Percentiles rank a stretch among this genome's conserved stretches.
phyloP scores from a whole-genome alignment of 2,888 invertebrate genomes.

The Lepidocyrtoides sp. region DNA sequence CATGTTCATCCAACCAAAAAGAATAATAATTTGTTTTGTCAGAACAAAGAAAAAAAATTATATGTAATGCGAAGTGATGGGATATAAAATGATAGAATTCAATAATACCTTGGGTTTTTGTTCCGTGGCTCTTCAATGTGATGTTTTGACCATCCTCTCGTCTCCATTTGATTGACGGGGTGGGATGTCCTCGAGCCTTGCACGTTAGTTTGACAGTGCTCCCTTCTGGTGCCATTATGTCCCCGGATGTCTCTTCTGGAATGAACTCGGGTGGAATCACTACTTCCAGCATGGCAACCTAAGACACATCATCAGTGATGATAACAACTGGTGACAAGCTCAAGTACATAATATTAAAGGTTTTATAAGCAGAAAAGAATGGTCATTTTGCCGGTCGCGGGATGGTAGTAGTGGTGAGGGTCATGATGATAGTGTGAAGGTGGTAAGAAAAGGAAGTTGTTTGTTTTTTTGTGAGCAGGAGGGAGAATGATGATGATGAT shows the following conservation, averaged over 20 bases:
- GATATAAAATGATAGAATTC: too few relatives aligned
- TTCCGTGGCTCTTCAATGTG: constrained; percentile 91
- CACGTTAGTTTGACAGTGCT: constrained; percentile 88
- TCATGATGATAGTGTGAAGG: background rate
- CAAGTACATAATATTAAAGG: constrained; percentile 10
- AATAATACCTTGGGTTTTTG: constrained; percentile 89
- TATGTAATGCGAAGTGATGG: too few relatives aligned
- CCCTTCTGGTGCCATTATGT: constrained; percentile 95
- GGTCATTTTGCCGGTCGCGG: background rate
- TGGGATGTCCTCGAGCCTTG: constrained; percentile 93
- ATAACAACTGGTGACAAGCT: constrained; percentile 8
- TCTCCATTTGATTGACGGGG: constrained; percentile 93
- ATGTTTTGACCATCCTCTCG: constrained; percentile 94
- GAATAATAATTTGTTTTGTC: background rate
- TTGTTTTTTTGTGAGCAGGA: background rate
- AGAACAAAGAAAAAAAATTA: too few relatives aligned
- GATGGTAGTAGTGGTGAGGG: background rate
- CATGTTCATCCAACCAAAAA: background rate
- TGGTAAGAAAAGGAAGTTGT: background rate
- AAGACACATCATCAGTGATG: background rate
- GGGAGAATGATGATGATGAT: constrained; percentile 28
- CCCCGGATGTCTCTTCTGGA: constrained; percentile 94
- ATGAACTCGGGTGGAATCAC: constrained; percentile 97
- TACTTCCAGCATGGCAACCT: constrained; percentile 95
- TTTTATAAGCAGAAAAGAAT: constrained; percentile 26